Percentiles rank a stretch among this genome's conserved stretches.
phyloP scores from a whole-genome alignment of 2,888 invertebrate species.

The Hydroisotoma schaefferi region DNA sequence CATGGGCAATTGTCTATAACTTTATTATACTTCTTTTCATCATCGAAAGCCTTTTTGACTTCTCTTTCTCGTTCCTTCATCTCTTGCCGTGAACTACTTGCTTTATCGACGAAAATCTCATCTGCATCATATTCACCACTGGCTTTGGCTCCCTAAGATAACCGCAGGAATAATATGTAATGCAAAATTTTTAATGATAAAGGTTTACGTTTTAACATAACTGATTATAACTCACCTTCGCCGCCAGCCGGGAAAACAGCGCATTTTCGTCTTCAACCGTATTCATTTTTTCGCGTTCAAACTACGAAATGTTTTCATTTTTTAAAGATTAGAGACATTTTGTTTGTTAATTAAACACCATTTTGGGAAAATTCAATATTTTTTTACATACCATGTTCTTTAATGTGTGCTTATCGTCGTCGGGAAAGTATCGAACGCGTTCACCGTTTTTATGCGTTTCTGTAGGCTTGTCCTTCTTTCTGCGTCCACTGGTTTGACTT shows the following conservation, averaged over 20 bases:
- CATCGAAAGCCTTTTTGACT: slow-evolving; percentile 65
- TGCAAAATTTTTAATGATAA: background rate
- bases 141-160: slow-evolving; percentile 47
- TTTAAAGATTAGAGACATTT: background rate
- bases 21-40: slow-evolving; percentile 66
- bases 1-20: slow-evolving; percentile 74
- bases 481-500: slow-evolving; percentile 18
- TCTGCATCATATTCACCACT: slow-evolving; percentile 66
- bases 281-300: slow-evolving; percentile 68
- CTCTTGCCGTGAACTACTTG: slow-evolving; percentile 53
- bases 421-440: slow-evolving; percentile 77
- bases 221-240: slow-evolving; percentile 53
- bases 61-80: slow-evolving; percentile 63
- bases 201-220: slow-evolving; percentile 5
- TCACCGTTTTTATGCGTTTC: slow-evolving; percentile 72
- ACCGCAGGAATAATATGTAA: slow-evolving; percentile 12
- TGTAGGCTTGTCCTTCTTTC: slow-evolving; percentile 47
- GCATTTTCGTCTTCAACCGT: slow-evolving; percentile 75
- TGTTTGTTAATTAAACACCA: background rate
- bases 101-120: slow-evolving; percentile 77
- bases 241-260: slow-evolving; percentile 70
- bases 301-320: slow-evolving; percentile 50
- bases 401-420: slow-evolving; percentile 83
- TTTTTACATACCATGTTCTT: slow-evolving; percentile 64
- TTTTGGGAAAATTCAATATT: background rate